Base-by-base conservation (phyloP, 92 coral and sea anemone species). In the Zoanthus solanderi region DNA sequence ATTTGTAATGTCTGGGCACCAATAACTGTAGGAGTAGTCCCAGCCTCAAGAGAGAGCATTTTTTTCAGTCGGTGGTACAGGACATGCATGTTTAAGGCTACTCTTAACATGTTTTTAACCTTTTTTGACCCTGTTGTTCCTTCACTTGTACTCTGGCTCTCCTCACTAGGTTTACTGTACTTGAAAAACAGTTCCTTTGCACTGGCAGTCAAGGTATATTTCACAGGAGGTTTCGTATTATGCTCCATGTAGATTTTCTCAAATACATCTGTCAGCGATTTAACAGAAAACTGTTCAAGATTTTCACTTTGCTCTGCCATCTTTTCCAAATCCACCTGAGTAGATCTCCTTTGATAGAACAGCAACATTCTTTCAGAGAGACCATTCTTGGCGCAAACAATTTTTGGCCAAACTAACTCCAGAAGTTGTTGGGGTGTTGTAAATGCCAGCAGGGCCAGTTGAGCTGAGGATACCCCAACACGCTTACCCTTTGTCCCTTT, bases 141-240 rank as follows among this genome's bases (percentile, higher is more conserved):
- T 3, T 34, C 42, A 37, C 42, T 37, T 37, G 42, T 37, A 37
- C 42, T 1, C 42, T 37, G 42, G 42, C 42, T 37, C 42, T 37
- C 42, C 42, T 92, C 89, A 57, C 86, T 87, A 28, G 92, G 92
- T 56, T 92, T 92, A 16, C 92, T 90, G 18, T 85, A 92, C 77
- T 89, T 89, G 57, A 89, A 89, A 48, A 71, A 89, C 48, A 92
- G 89, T 44, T 88, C 92, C 31, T 75, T 83, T n/a, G 91, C 93
- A 87, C 50, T 73, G 17, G 85, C 88, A 34, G 12, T 82, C 4
- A 91, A 75, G 53, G 73, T 63, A 85, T 83, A 87, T 75, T 87
- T 91, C 7, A 87, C 78, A 67, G 73, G 84, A 17, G 57, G 75
- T 45, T n/a, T 45, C n/a, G 57, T 45, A 58, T 17, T 75, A 28